Evolutionary conservation across 1,140 invertebrate genomes (phyloP), one percentile per base, ranked within the genome.

Genomic region (Onthophagus taurus): DNA sequence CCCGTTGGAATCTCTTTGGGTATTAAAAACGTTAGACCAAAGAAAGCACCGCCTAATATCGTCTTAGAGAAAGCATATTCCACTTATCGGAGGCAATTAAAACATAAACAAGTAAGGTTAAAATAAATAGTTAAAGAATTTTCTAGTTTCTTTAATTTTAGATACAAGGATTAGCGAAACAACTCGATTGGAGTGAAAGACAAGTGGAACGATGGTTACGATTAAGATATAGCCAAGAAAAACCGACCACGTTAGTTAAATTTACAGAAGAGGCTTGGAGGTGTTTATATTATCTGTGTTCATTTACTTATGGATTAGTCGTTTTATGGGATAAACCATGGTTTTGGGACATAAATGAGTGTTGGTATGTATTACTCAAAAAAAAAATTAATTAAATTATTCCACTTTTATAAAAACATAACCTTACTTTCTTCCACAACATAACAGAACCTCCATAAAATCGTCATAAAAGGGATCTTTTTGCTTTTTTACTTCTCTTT

Each of bases 231-330:
- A 77, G 78, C 33, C 82, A 87, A 65, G 88, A 90, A 56, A 89
- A 82, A 59, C 89, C 89, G 1, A 87, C 85, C 8, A 89, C 84
- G 6, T 69, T 95, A 26, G 78, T 81, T n/a, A 95, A 94, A 63
- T 95, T 95, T 65, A 87, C 83, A 59, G 90, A 95, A 69, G 89
- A 83, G 61, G 76, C 80, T 64, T 97, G 91, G 91, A 70, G 89
- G 51, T 90, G 83, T 64, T 69, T 81, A 2, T 96, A 93, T 70
- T 96, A 97, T 66, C 65, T 78, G 6, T 80, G 75, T 59, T 83
- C 81, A 34, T 94, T 95, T 63, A 67, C 77, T 9, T 94, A 83
- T 69, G 93, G 92, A 11, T 30, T 62, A 19, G 75, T 78, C 54
- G 74, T 85, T 47, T 69, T 97, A 19, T 95, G 88, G 88, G 81